Evolutionary conservation across 1,140 invertebrate genomes (phyloP).

Genomic region (Wasmannia auropunctata): DNA sequence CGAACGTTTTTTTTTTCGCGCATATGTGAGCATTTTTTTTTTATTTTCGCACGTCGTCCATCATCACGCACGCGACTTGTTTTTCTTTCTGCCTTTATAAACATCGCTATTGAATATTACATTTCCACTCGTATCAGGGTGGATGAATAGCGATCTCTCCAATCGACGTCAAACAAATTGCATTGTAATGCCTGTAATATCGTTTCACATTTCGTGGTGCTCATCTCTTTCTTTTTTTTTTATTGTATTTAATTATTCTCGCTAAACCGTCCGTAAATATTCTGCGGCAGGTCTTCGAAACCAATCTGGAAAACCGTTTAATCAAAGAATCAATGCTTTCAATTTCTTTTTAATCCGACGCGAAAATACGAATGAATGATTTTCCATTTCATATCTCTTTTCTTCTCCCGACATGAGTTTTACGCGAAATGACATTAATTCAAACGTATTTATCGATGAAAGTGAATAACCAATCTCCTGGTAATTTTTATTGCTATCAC

Average conservation of each 20-base stretch:
- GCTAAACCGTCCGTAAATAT: neutral
- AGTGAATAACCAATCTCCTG: neutral
- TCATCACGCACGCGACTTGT: conserved; percentile 20
- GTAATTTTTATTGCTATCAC: conserved; percentile 17
- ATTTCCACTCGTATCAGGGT: neutral
- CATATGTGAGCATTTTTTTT: neutral
- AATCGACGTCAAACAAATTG: conserved; percentile 41
- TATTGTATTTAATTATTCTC: conserved; percentile 23
- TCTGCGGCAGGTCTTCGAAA: neutral
- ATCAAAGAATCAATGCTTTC: conserved; percentile 1
- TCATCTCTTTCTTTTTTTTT: neutral
- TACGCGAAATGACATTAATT: conserved; percentile 1
- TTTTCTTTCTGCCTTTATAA: conserved; percentile 42
- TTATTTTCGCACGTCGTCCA: conserved; percentile 1
- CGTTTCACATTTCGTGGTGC: conserved; percentile 17
- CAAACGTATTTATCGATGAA: neutral
- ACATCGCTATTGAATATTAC: conserved; percentile 39
- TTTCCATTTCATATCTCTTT: conserved; percentile 2
- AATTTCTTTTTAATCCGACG: neutral
- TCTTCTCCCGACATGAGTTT: neutral
- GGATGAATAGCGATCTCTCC: conserved; percentile 18
- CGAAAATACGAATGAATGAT: conserved; percentile 1
- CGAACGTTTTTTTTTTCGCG: neutral
- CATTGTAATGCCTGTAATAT: conserved; percentile 13
- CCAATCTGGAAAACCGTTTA: neutral